Evolutionary conservation across 2,113 vertebrate genomes (phyloP).

Genomic region (Xyliphius kryptos): DNA sequence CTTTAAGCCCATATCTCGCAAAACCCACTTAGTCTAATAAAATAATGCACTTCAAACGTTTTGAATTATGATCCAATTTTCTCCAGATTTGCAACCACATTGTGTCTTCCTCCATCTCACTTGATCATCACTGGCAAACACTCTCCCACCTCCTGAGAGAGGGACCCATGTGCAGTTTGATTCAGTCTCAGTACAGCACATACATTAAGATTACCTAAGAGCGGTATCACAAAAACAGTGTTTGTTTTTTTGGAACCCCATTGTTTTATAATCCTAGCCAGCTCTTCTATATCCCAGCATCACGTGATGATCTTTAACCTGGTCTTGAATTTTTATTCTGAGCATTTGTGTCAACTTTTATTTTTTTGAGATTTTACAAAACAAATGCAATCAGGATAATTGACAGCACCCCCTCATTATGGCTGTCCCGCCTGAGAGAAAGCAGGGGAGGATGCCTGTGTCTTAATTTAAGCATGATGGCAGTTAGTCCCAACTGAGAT

Average conservation of each 20-base stretch:
- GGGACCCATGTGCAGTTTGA: slow-evolving; percentile 1
- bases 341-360: slow-evolving; percentile 12
- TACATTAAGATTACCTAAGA: no score
- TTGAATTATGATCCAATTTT: slow-evolving; percentile 32
- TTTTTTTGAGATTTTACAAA: slow-evolving; percentile 22
- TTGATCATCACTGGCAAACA: slow-evolving; percentile 19
- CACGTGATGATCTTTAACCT: not conserved
- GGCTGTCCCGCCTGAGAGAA: no score
- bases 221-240: not conserved
- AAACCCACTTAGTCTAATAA: slow-evolving; percentile 31
- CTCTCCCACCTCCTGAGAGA: slow-evolving; percentile 2
- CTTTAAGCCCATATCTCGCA: slow-evolving; percentile 15
- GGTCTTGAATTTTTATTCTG: slow-evolving; percentile 12
- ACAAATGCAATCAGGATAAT: slow-evolving; percentile 14
- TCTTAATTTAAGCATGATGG: slow-evolving; percentile 41
- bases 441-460: slow-evolving; percentile 33
- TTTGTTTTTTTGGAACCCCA: slow-evolving; percentile 2
- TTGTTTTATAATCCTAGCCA: not conserved
- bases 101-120: slow-evolving; percentile 10
- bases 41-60: slow-evolving; percentile 26
- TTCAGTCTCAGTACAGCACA: no score
- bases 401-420: slow-evolving; percentile 12
- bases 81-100: slow-evolving; percentile 11
- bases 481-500: slow-evolving; percentile 31
- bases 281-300: not conserved